phyloP scores from a whole-genome alignment of 2,113 vertebrate species.

The Centropus bengalensis region DNA sequence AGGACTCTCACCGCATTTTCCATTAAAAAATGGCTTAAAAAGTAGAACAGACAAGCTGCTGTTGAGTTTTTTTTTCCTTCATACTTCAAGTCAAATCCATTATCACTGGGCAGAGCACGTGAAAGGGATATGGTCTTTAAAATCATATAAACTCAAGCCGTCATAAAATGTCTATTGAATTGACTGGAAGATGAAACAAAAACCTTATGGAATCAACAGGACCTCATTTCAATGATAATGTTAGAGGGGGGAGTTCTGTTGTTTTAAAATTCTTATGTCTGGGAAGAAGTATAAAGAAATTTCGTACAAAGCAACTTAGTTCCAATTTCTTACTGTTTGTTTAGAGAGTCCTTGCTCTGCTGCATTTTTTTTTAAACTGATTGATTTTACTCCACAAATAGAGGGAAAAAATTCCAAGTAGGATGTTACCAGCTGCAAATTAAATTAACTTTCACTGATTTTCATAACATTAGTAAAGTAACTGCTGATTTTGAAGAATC shows the following conservation, averaged over 20 bases:
- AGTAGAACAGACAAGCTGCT: conserved; percentile 4
- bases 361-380: conserved; percentile 27
- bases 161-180: conserved; percentile 48
- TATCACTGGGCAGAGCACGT: conserved; percentile 51
- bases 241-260: neutral
- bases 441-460: conserved; percentile 59
- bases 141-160: conserved; percentile 40
- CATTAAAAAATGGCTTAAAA: conserved; percentile 6
- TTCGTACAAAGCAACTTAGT: neutral
- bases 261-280: conserved; percentile 23
- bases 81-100: conserved; percentile 39
- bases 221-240: conserved; percentile 72
- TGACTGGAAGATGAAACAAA: conserved; percentile 65
- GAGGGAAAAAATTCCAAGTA: conserved; percentile 37
- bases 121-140: conserved; percentile 61
- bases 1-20: neutral
- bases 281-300: conserved; percentile 28
- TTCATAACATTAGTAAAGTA: conserved; percentile 63
- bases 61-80: neutral
- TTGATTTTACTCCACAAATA: conserved; percentile 34
- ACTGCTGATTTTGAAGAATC: conserved; percentile 68
- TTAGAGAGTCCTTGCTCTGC: neutral
- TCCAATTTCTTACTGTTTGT: neutral
- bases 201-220: conserved; percentile 58
- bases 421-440: conserved; percentile 48